Percentiles rank a stretch among this genome's conserved stretches.
phyloP scores from a whole-genome alignment of 2,888 invertebrate genomes.

The Neoscelio sp. region DNA sequence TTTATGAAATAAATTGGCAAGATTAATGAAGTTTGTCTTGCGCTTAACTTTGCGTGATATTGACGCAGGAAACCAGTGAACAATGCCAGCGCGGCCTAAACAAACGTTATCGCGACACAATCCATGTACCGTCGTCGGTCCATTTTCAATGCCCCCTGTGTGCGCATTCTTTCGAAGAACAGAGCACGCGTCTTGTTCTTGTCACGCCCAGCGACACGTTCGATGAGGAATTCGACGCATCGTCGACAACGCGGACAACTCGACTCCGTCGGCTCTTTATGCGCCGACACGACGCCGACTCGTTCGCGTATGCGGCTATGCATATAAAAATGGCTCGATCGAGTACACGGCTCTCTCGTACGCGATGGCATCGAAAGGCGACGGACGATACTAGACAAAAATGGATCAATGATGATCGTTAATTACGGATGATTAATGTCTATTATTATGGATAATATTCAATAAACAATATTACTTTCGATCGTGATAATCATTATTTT shows the following conservation, averaged over 20 bases:
- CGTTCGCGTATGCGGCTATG: conserved; percentile 20
- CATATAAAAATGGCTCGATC: conserved; percentile 36
- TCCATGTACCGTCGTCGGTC: conserved; percentile 22
- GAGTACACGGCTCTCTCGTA: too few species aligned
- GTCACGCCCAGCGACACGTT: conserved; percentile 40
- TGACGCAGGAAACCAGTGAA: conserved; percentile 16
- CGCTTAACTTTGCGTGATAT: conserved; percentile 29
- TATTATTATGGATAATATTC: too few species aligned
- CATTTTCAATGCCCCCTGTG: conserved; percentile 27
- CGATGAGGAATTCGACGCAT: conserved; percentile 36
- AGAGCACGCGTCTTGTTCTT: conserved; percentile 46
- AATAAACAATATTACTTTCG: too few species aligned
- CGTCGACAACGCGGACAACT: conserved; percentile 30
- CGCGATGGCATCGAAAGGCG: conserved; percentile 20
- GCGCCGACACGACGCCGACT: conserved; percentile 26
- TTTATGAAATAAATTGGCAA: conserved; percentile 39
- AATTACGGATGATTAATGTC: background rate
- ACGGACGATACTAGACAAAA: background rate
- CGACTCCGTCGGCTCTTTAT: conserved; percentile 34
- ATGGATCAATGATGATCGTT: background rate
- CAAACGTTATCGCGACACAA: conserved; percentile 35
- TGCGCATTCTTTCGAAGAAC: conserved; percentile 42
- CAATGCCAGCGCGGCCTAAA: conserved; percentile 30
- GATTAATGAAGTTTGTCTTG: conserved; percentile 43
- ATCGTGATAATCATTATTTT: too few species aligned